Evolutionary conservation across 1,140 invertebrate species (phyloP), one percentile per base, ranked within the genome.

Genomic region (Vollenhovia emeryi): DNA sequence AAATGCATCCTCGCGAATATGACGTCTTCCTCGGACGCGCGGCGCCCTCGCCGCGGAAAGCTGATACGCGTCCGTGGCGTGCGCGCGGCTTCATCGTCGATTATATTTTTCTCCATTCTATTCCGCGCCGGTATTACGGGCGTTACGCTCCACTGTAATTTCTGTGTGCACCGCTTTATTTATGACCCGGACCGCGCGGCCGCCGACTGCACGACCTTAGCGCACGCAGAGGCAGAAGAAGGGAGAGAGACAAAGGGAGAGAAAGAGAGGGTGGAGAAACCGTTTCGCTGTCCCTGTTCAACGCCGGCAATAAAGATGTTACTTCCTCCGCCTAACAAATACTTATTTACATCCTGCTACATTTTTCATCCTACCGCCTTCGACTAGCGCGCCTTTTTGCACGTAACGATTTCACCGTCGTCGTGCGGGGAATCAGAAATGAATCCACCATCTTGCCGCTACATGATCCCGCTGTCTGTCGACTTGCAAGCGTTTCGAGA

Each of bases 271-370:
- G 45, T n/a, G 15, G 15, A 27, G 43, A 52, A 30, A 71, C 13
- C 48, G 40, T 69, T 71, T 60, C 71, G 33, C 50, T 36, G 13
- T 71, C 33, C 57, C 5, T 50, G 24, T 43, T 27, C 62, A 40
- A 69, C 62, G 6, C 40, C 50, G 27, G 6, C 62, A 76, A 88
- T 88, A 85, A 85, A 88, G 80, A 88, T 87, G 73, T 88, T 85
- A 75, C 27, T 71, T 71, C 75, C 27, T 21, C 45, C 33, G 57
- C 24, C 24, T 50, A 85, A 79, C 75, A 85, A 80, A 80, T 85
- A 75, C 86, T 79, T 85, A 85, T 87, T 88, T 85, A 78, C 80
- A 88, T 87, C 30, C 76, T 52, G 86, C 43, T 84, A 88, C 74
- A 80, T 79, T 79, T 85, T 85, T 85, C 75, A 79, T 85, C 48